Percentiles rank a stretch among this genome's conserved stretches.
Conservation (phyloP, 2,113 vertebrate genomes). For the Spermophilus dauricus region DNA sequence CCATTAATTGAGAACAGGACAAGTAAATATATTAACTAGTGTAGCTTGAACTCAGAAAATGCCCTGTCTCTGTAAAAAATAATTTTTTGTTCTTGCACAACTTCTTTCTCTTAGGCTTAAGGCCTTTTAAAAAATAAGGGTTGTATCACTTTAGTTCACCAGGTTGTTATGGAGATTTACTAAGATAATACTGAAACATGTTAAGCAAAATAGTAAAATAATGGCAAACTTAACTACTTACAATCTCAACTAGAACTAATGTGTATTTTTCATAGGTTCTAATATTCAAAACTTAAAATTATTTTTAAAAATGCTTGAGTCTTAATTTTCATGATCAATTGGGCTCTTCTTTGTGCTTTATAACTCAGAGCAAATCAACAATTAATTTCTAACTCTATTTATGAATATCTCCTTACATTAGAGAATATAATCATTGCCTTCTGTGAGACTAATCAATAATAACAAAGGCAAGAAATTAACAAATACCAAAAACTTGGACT, state of each 20-base stretch:
- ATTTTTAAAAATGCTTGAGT: neutral
- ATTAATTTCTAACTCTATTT: neutral
- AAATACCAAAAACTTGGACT: neutral
- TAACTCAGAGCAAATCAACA: neutral
- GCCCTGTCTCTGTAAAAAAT: neutral
- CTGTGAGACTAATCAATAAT: neutral
- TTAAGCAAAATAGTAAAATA: too few relatives aligned
- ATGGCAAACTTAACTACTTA: too few relatives aligned
- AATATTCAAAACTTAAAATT: neutral
- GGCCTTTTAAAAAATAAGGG: neutral
- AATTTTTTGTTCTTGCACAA: neutral
- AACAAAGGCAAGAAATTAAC: neutral
- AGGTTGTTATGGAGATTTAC: too few relatives aligned
- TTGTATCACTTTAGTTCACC: neutral
- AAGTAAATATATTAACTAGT: neutral
- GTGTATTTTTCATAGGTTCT: too few relatives aligned
- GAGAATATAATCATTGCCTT: neutral
- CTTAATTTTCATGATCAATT: neutral
- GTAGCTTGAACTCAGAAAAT: too few relatives aligned
- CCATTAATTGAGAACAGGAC: neutral
- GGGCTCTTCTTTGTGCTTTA: neutral
- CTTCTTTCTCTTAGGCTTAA: neutral
- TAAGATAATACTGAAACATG: too few relatives aligned
- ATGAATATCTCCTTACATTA: neutral
- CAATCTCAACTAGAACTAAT: too few relatives aligned